A percentile compares a stretch with the other conserved stretches of the same genome.
Evolutionary conservation across 2,797 vertebrate genomes (phyloP).

Genomic region (Aselliscus stoliczkanus): DNA sequence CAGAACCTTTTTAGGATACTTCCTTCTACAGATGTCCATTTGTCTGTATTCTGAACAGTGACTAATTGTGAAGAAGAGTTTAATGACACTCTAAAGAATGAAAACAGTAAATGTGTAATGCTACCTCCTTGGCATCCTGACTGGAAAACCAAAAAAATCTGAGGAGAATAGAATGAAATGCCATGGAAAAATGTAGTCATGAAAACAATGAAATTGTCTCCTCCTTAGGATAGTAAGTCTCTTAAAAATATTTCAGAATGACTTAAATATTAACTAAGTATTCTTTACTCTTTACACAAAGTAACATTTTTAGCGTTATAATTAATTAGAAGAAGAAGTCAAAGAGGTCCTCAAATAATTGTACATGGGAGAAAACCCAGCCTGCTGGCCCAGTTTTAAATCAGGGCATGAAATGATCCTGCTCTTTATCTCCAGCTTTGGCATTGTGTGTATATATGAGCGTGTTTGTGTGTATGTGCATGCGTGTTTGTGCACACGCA

Average conservation of each 20-base stretch:
- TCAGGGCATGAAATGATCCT: background rate
- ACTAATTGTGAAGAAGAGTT: background rate
- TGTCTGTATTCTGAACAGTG: conserved; percentile 1
- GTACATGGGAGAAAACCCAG: background rate
- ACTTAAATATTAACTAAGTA: background rate
- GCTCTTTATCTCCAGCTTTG: background rate
- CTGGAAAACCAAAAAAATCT: background rate
- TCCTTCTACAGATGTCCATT: background rate
- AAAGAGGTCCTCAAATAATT: background rate
- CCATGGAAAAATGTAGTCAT: background rate
- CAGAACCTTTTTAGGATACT: background rate
- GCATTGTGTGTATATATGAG: background rate
- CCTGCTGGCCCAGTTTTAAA: background rate
- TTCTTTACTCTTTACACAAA: background rate
- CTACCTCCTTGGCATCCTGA: background rate
- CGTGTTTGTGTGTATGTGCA: background rate
- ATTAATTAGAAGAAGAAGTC: conserved; percentile 33
- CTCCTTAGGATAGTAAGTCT: background rate
- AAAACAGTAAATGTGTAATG: conserved; percentile 23
- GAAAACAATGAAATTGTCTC: background rate
- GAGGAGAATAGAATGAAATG: background rate
- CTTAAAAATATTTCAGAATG: conserved; percentile 35
- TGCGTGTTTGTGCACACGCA: background rate
- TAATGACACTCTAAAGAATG: conserved; percentile 12
- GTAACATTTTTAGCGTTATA: background rate